These are phyloP conservation scores for Grammomys dolichurus DNA, from an alignment of 2,113 vertebrate species.

Conservation along the genomic window DNA sequence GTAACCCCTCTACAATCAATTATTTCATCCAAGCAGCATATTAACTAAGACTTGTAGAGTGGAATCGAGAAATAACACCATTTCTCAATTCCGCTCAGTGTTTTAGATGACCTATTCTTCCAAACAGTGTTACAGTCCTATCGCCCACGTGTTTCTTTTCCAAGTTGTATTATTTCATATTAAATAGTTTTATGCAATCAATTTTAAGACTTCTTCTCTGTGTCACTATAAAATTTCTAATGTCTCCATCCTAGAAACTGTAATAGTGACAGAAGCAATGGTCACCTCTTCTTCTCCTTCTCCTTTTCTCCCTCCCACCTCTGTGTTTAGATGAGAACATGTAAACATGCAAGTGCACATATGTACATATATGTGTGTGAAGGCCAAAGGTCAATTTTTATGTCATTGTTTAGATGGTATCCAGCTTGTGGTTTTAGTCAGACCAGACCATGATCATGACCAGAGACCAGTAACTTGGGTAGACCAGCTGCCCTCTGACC, in stretches of 20 bases:
- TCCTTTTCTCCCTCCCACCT: background rate
- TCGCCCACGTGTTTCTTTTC: no score
- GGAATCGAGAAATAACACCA: background rate
- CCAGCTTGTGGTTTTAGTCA: background rate
- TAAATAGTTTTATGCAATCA: background rate
- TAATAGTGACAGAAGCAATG: accelerated
- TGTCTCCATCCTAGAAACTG: background rate
- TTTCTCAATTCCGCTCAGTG: background rate
- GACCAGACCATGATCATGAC: no score
- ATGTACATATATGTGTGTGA: background rate
- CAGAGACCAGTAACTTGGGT: background rate
- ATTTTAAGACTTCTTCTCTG: background rate
- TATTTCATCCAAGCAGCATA: background rate
- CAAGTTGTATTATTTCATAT: background rate
- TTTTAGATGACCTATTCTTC: background rate
- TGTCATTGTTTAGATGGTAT: background rate
- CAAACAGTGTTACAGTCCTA: background rate
- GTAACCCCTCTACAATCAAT: background rate
- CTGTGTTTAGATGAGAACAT: no score
- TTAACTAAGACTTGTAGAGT: background rate
- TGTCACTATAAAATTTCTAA: background rate
- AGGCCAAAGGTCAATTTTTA: background rate
- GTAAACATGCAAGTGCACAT: background rate
- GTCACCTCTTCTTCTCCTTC: no score
- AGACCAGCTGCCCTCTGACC: background rate